Percentiles rank a stretch among this genome's conserved stretches.
These are phyloP conservation scores for Sialia sialis DNA, from an alignment of 2,113 vertebrate genomes.

Conservation along the genomic window DNA sequence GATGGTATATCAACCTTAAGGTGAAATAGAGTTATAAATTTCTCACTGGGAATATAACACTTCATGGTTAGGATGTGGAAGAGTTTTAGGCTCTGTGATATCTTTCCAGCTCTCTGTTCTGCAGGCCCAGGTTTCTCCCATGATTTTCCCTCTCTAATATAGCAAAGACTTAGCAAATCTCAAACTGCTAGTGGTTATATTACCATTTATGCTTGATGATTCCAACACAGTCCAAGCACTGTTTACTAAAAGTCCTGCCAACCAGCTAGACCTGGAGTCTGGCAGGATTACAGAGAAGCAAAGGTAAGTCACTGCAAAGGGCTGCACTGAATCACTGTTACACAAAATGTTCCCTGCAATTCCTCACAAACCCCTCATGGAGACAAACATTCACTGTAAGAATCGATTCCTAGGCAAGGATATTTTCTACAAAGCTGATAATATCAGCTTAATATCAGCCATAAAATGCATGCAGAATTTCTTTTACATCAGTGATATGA, in stretches of 20 bases:
- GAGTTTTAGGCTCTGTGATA: not conserved
- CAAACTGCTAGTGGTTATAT: not conserved
- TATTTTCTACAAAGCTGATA: not conserved
- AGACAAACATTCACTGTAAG: not conserved
- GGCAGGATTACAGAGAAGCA: not conserved
- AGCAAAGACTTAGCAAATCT: not conserved
- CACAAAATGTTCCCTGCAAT: not conserved
- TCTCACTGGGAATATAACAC: not conserved
- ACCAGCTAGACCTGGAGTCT: not conserved
- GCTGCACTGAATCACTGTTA: not conserved
- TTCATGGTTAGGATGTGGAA: not conserved
- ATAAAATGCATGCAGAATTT: not conserved
- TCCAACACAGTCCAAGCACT: not conserved
- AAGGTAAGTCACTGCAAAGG: not conserved
- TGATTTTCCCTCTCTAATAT: not conserved
- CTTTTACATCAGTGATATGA: not conserved
- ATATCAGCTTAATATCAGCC: not conserved
- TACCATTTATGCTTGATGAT: not conserved
- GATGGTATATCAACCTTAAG: not conserved
- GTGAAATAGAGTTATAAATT: not conserved
- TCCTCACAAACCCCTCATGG: not conserved
- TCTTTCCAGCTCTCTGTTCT: not conserved
- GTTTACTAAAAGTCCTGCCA: not conserved
- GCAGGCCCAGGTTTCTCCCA: not conserved
- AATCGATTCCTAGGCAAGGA: not conserved